A percentile compares a stretch with the other conserved stretches of the same genome.
phyloP scores from a whole-genome alignment of 2,888 invertebrate species.

The Megastigmus dorsalis region DNA sequence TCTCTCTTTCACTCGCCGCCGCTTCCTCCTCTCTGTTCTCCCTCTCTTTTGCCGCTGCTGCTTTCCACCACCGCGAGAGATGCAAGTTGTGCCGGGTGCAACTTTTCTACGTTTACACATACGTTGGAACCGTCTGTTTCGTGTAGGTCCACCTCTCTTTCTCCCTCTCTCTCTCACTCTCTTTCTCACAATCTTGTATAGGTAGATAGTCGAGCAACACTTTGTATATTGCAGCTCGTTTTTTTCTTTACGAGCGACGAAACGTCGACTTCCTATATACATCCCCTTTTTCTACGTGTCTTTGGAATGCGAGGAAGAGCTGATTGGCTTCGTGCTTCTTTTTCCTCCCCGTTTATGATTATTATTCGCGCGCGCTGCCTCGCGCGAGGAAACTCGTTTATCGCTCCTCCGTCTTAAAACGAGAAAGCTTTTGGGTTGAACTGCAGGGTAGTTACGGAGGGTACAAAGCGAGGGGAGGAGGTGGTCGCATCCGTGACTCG shows the following conservation, averaged over 20 bases:
- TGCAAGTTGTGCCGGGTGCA: slow-evolving; percentile 74
- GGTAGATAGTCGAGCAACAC: too few relatives aligned
- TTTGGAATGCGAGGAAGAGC: neutral
- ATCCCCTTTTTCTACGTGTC: neutral
- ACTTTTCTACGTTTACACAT: slow-evolving; percentile 66
- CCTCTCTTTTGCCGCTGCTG: slow-evolving; percentile 30
- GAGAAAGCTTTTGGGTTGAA: slow-evolving; percentile 22
- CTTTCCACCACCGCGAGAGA: slow-evolving; percentile 55
- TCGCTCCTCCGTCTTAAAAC: neutral
- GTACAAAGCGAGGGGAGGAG: neutral
- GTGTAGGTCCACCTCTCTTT: neutral
- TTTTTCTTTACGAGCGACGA: too few relatives aligned
- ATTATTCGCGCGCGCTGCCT: too few relatives aligned
- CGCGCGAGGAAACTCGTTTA: neutral
- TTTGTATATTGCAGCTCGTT: too few relatives aligned
- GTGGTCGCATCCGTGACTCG: neutral
- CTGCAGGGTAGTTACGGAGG: too few relatives aligned
- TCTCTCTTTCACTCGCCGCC: slow-evolving; percentile 53
- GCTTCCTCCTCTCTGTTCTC: slow-evolving; percentile 54
- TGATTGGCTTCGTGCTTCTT: neutral
- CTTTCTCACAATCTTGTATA: too few relatives aligned
- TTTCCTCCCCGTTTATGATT: too few relatives aligned
- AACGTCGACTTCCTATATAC: too few relatives aligned
- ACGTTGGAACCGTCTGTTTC: neutral
- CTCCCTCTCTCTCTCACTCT: neutral